These are phyloP conservation scores for Chloropsis cyanopogon DNA, from an alignment of 2,113 vertebrate species.

Conservation along the genomic window DNA sequence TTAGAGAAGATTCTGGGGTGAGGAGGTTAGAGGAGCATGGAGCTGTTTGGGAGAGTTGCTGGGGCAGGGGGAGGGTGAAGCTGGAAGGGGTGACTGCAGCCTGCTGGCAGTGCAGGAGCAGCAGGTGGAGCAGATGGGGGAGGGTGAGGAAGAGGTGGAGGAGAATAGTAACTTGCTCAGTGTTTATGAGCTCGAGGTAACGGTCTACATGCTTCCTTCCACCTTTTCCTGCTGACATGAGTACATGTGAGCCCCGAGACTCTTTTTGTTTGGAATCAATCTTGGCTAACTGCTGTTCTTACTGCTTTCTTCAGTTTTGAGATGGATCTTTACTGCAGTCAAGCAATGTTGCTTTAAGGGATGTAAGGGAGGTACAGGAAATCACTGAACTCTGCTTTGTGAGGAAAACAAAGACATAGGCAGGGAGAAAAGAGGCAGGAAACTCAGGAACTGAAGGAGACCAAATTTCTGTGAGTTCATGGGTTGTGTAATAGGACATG, in stretches of 20 bases:
- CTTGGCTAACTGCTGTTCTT: not conserved
- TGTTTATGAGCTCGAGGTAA: not conserved
- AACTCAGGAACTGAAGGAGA: not conserved
- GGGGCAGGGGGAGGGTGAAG: not conserved
- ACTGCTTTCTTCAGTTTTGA: not conserved
- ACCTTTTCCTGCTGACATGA: not conserved
- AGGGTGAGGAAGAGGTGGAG: not conserved
- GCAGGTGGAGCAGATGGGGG: not conserved
- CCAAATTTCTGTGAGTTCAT: not conserved
- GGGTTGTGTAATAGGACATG: not conserved
- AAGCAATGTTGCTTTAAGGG: conserved; percentile 41
- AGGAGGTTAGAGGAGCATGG: not conserved
- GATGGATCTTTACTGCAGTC: not conserved
- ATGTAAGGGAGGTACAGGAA: conserved; percentile 55
- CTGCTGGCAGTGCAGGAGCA: not conserved
- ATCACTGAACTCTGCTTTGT: conserved; percentile 34
- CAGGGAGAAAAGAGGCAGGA: conserved; percentile 55
- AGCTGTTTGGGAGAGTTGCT: not conserved
- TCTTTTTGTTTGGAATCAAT: not conserved
- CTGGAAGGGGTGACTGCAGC: not conserved
- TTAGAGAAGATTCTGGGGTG: not conserved
- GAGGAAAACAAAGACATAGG: conserved; percentile 55
- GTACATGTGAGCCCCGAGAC: not conserved
- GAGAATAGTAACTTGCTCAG: not conserved
- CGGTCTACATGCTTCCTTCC: not conserved